phyloP scores from a whole-genome alignment of 2,888 invertebrate genomes.

The Zygogramma bicolorata region DNA sequence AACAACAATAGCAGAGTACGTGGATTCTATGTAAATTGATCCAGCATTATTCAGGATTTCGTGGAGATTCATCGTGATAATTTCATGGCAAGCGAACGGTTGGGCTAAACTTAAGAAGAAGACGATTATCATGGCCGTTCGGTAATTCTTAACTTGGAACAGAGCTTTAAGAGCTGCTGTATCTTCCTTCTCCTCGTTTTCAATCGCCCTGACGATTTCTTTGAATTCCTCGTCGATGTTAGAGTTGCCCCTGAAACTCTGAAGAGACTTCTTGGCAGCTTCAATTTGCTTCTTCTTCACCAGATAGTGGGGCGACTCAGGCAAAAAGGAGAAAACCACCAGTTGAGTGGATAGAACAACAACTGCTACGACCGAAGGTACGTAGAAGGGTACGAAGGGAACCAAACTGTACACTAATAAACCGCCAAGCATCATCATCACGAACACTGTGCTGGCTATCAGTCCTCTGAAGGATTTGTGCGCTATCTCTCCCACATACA shows the following conservation, averaged over 20 bases:
- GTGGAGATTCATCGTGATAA: conserved; percentile 64
- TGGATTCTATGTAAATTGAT: conserved; percentile 56
- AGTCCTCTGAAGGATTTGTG: conserved; percentile 62
- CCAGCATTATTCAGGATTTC: conserved; percentile 60
- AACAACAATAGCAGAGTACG: conserved; percentile 61
- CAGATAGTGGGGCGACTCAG: conserved; percentile 62
- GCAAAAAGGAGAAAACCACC: conserved; percentile 60
- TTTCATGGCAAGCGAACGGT: conserved; percentile 63
- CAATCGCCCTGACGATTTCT: conserved; percentile 59
- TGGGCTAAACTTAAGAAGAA: conserved; percentile 60
- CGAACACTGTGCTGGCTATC: conserved; percentile 60
- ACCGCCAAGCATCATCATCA: conserved; percentile 62
- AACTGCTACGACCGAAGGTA: conserved; percentile 59
- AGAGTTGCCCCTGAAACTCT: conserved; percentile 52
- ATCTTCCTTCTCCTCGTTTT: conserved; percentile 58
- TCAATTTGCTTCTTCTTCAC: conserved; percentile 56
- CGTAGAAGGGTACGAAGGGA: conserved; percentile 59
- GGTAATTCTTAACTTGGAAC: conserved; percentile 59
- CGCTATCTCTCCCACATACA: conserved; percentile 64
- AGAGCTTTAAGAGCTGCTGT: conserved; percentile 60
- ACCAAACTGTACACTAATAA: conserved; percentile 56
- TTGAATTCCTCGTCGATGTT: conserved; percentile 59
- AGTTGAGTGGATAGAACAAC: conserved; percentile 56
- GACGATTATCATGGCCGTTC: conserved; percentile 62
- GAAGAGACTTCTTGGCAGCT: conserved; percentile 56